Evolutionary conservation across 2,113 vertebrate genomes (phyloP), one percentile per base, ranked within the genome.

Genomic region (Circaetus cinerascens): DNA sequence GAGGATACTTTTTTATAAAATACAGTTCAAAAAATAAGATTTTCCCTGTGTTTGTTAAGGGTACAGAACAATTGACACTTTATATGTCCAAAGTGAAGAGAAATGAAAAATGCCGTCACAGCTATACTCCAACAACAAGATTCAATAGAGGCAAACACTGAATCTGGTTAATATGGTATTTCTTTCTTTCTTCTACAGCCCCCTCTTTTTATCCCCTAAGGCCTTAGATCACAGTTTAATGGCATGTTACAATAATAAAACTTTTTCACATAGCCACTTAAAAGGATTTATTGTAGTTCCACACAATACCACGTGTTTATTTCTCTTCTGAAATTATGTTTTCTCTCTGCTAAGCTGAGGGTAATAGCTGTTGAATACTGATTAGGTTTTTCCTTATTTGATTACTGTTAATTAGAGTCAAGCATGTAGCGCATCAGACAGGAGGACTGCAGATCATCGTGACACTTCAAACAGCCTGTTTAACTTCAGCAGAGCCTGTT

Each of bases 321-420:
- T 97, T 96, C 76, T 91, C 41, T 92, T 88, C 75, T 83, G 51
- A 96, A 91, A 95, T 69, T 62, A 57, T 94, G 57, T 83, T 95
- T 94, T 93, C 60, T 95, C 71, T 93, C 78, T 72, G 73, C 23
- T 94, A 92, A 90, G 32, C 12, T 92, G 69, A 97, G 56, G 41
- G 79, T 91, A 96, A 96, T 87, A 97, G 76, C 63, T 88, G 55
- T 27, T 93, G 92, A 98, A 98, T 95, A 62, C 64, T 96, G 96
- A 96, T 97, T 87, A 97, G 67, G 7, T 56, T 87, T 97, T 96
- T 91, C 86, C 82, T 95, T 91, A 95, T 97, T 97, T 97, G 91
- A 98, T 97, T 98, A 96, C 68, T 94, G 71, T 96, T 98, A 97
- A 97, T 98, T 97, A 95, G 78, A 97, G 90, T 95, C 55, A 94